A percentile compares a stretch with the other conserved stretches of the same genome.
phyloP scores from a whole-genome alignment of 2,797 vertebrate species.

The Moxostoma hubbsi region DNA sequence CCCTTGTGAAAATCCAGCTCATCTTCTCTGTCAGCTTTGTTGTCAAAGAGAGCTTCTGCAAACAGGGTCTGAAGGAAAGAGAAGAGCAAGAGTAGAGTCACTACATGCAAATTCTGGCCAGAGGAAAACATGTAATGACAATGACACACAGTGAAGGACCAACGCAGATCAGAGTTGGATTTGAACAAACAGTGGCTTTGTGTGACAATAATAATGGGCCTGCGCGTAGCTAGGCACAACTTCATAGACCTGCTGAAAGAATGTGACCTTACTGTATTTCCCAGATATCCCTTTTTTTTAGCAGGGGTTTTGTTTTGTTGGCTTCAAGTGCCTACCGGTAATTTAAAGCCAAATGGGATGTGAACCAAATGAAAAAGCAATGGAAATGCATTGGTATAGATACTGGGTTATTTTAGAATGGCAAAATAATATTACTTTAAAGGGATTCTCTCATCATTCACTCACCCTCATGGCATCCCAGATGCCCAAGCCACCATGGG shows the following conservation, averaged over 20 bases:
- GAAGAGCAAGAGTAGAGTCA: slow-evolving; percentile 24
- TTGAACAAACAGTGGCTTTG: slow-evolving; percentile 54
- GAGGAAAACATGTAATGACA: neutral
- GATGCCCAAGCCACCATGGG: too few relatives aligned
- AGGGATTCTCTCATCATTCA: too few relatives aligned
- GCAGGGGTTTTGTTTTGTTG: too few relatives aligned
- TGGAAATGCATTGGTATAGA: too few relatives aligned
- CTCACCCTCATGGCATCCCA: too few relatives aligned
- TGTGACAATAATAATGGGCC: slow-evolving; percentile 54
- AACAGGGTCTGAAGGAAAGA: slow-evolving; percentile 78
- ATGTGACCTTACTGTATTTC: slow-evolving; percentile 43
- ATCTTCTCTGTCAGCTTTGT: slow-evolving; percentile 87
- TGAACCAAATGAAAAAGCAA: too few relatives aligned
- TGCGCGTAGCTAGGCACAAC: slow-evolving; percentile 53
- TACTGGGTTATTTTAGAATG: too few relatives aligned
- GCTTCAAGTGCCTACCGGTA: too few relatives aligned
- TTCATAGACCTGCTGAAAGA: slow-evolving; percentile 31
- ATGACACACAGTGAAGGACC: too few relatives aligned
- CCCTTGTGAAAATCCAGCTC: slow-evolving; percentile 91
- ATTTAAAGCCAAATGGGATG: too few relatives aligned
- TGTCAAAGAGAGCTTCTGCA: slow-evolving; percentile 93
- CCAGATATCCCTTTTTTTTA: neutral
- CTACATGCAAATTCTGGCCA: neutral
- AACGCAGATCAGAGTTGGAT: neutral
- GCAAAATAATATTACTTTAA: too few relatives aligned